Percentiles rank a stretch among this genome's conserved stretches.
Conservation (phyloP, 2,797 vertebrate species). For the Chiroxiphia lanceolata region DNA sequence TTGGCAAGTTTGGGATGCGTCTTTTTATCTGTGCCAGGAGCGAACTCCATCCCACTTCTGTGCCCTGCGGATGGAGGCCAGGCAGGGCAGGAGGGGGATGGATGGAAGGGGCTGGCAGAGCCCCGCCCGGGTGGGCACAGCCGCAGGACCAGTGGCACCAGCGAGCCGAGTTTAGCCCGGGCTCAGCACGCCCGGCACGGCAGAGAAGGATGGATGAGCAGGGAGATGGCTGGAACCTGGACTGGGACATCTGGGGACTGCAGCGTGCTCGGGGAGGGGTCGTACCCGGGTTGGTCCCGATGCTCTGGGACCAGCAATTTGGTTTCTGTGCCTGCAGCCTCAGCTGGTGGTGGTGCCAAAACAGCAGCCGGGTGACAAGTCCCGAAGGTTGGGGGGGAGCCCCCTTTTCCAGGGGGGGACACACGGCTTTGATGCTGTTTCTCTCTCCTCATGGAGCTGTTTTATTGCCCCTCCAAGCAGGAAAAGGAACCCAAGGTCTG, state of each 20-base stretch:
- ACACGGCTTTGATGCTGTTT: rapidly evolving
- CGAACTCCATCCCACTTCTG: neutral
- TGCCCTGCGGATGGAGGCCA: neutral
- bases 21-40: neutral
- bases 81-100: neutral
- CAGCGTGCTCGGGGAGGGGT: neutral
- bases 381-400: rapidly evolving
- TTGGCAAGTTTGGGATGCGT: neutral
- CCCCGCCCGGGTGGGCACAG: neutral
- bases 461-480: neutral
- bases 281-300: rapidly evolving
- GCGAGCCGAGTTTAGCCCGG: neutral
- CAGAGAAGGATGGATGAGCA: rapidly evolving
- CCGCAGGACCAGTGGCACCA: neutral
- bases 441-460: rapidly evolving
- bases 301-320: rapidly evolving
- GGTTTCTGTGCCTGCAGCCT: neutral
- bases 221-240: rapidly evolving
- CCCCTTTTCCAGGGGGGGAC: neutral
- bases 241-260: rapidly evolving
- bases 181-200: rapidly evolving
- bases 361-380: neutral
- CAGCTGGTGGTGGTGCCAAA: neutral
- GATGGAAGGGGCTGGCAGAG: neutral
- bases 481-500: neutral